Base-by-base conservation (phyloP, 2,888 invertebrate species). In the Stenodema calcarata region DNA sequence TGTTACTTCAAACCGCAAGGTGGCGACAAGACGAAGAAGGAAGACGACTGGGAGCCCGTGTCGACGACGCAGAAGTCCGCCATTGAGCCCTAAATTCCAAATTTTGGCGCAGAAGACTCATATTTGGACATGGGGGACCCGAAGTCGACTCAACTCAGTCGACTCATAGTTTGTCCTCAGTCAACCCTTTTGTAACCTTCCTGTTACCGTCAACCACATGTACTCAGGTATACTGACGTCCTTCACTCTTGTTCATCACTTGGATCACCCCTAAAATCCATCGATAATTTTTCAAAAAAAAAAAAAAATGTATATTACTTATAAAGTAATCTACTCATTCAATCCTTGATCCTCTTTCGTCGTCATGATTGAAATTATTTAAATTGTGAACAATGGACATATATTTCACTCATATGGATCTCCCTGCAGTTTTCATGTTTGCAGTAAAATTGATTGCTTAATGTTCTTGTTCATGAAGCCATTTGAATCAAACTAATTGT, bases 11-110 rank as follows among this genome's bases (percentile, higher is more conserved):
- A 62, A 12, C 62, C 27, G 23, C 12, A 82, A 82, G 82, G 82
- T 47, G 82, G 69, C 42, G 82, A 82, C 23, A 54, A 62, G 69
- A 69, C 82, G 82, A 82, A 82, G 84, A 84, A 84, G 28, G 84
- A 84, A 84, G 84, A 84, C 44, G 84, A 84, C 75, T 84, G 84
- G 84, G 75, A 84, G 75, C 84, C 84, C 0, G 84, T 84, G 3
- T 18, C 84, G 23, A 28, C 28, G 18, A 42, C 35, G 75, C 73
- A 70, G 42, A 70, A 70, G 41, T 27, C 84, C 18, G 73, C 84
- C 47, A 84, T 84, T 30, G 84, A 84, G 70, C 84, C 78, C 78
- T 78, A 78, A 44, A 78, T 35, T 35, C 62, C 1, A 18, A 23
- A n/a, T n/a, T n/a, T 11, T 14, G n/a, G n/a, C 50, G 50, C 50